These are phyloP conservation scores for Datnioides undecimradiatus DNA, from an alignment of 2,113 vertebrate genomes.

Conservation along the genomic window DNA sequence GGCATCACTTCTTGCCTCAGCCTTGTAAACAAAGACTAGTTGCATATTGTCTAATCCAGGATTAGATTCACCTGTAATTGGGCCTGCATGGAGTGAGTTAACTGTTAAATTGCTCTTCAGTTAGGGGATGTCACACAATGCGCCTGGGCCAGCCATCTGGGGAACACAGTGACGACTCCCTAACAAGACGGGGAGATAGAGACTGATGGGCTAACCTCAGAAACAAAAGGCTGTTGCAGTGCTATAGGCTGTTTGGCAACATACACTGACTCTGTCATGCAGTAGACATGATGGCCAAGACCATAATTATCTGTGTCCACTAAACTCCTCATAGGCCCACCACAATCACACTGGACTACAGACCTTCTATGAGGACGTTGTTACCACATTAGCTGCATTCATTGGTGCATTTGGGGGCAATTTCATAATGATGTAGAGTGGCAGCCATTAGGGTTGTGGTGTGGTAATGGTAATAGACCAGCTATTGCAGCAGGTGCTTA, in stretches of 20 bases:
- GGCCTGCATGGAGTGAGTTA: constrained; percentile 55
- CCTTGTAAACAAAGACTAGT: constrained; percentile 72
- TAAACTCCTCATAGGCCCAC: constrained; percentile 41
- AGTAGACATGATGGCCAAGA: constrained; percentile 16
- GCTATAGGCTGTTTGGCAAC: constrained; percentile 20
- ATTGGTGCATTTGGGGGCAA: constrained; percentile 60
- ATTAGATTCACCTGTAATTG: constrained; percentile 75
- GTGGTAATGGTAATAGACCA: constrained; percentile 78
- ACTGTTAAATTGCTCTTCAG: constrained; percentile 71
- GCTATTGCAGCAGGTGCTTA: constrained; percentile 80
- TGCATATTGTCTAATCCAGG: constrained; percentile 72
- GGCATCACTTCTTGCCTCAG: constrained; percentile 40
- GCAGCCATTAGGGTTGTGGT: constrained; percentile 69
- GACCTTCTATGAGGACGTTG: constrained; percentile 49
- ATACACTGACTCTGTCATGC: constrained; percentile 11
- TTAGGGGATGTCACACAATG: constrained; percentile 43
- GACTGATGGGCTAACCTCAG: background rate
- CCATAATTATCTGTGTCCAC: constrained; percentile 55
- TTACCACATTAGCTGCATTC: constrained; percentile 66
- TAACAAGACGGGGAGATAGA: constrained; percentile 44
- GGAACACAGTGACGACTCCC: constrained; percentile 47
- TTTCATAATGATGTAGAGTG: constrained; percentile 66
- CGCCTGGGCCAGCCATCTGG: constrained; percentile 26
- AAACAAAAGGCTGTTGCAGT: constrained; percentile 10
- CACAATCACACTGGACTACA: constrained; percentile 35